phyloP scores from a whole-genome alignment of 30 jellyfish, hydroid and myxozoan species.

The Catostylus mosaicus region DNA sequence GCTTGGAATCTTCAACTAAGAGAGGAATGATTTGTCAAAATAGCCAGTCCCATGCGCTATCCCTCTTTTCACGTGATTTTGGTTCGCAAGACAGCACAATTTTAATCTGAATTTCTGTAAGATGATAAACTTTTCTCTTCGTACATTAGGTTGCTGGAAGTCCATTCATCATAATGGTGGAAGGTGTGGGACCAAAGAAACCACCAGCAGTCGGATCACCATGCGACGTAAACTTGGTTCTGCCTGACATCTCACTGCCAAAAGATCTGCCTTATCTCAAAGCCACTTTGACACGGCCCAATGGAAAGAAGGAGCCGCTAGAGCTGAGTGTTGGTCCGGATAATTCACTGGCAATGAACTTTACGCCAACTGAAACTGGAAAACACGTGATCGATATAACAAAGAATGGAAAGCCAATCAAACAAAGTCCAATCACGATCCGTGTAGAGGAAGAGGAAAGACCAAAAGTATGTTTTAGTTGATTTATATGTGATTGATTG shows the following conservation, averaged over 20 bases:
- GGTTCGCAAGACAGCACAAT: no score
- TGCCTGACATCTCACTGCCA: constrained; percentile 82
- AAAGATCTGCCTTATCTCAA: constrained; percentile 73
- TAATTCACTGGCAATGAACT: constrained; percentile 78
- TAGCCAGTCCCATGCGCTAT: no score
- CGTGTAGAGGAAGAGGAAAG: constrained; percentile 79
- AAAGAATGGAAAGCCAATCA: constrained; percentile 89
- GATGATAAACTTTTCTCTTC: background rate
- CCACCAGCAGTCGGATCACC: constrained; percentile 86
- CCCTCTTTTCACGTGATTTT: no score
- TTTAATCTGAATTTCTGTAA: no score
- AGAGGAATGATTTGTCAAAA: no score
- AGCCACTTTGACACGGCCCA: constrained; percentile 67
- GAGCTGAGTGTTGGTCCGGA: constrained; percentile 81
- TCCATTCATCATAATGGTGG: constrained; percentile 89
- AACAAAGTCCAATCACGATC: constrained; percentile 85
- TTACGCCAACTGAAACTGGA: constrained; percentile 90
- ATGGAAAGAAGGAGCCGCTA: constrained; percentile 87
- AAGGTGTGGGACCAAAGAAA: constrained; percentile 59
- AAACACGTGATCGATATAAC: constrained; percentile 79
- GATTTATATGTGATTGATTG: background rate
- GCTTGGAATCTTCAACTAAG: no score
- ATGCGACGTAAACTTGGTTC: constrained; percentile 77
- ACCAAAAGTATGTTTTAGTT: constrained; percentile 39
- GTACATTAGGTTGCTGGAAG: constrained; percentile 63